Evolutionary conservation across 30 jellyfish, hydroid and myxozoan genomes (phyloP), one percentile per base, ranked within the genome.

Genomic region (Aurelia coerulea): DNA sequence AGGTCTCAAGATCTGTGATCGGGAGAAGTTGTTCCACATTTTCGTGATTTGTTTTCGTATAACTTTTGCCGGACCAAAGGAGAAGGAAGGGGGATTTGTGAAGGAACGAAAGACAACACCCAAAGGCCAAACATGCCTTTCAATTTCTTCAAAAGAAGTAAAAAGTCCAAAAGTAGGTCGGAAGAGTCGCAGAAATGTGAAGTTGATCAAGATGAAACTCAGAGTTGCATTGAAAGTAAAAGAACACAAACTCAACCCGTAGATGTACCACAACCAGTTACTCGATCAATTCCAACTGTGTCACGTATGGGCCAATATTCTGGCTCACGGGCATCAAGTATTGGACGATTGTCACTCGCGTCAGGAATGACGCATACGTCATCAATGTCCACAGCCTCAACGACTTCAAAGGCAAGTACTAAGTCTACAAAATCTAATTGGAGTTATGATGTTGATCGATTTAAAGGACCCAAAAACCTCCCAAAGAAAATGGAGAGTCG

Each of bases 391-490:
- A 53, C 75, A 31, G 60, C 87, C 4, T 83, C 92, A 10, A 62
- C 54, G 12, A 29, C 79, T 10, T 65, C 81, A 42, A 85, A 64
- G 3, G 50, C 51, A 3, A 67, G 83, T 42, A 31, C 80, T 6
- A 62, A 15, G n/a, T 42, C 81, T n/a, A 17, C 78, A 54, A 87
- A 68, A 31, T 68, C 86, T 1, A 65, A 69, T 14, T 75, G 86
- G 79, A 39, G 62, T 10, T 87, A 87, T 50, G 74, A 78, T 12
- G 79, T 87, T 23, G 96, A 87, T 51, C 58, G 89, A 64, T 87
- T 87, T 68, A 69, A 78, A 42, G 96, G 96, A n/a, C 66, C 85
- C 1, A 67, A 59, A 42, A 68, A 78, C 2, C 14, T 62, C 19
- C 81, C 85, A 31, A 53, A 73, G 79, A 68, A 87, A 16, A 52